phyloP scores from a whole-genome alignment of 1,140 invertebrate species.

The Bombus balteatus region DNA sequence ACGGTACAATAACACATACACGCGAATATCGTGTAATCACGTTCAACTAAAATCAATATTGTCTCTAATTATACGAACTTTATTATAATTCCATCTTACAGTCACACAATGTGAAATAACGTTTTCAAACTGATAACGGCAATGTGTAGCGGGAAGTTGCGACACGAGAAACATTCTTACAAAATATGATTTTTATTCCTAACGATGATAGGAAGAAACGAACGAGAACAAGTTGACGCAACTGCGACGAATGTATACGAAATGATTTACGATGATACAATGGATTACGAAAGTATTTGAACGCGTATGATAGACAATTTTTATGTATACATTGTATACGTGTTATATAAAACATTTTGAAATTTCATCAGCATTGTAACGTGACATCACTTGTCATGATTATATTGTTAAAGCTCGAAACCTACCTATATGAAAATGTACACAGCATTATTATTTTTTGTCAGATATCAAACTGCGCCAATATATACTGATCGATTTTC shows the following conservation, averaged over 20 bases:
- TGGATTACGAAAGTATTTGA: not conserved
- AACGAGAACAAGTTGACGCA: not conserved
- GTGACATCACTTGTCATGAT: too few species aligned
- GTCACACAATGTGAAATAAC: not conserved
- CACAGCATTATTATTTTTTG: too few species aligned
- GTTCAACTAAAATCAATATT: not conserved
- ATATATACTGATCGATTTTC: too few species aligned
- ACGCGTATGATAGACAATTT: too few species aligned
- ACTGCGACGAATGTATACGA: not conserved
- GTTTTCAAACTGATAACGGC: too few species aligned
- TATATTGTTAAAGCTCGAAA: too few species aligned
- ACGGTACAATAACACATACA: conserved; percentile 1
- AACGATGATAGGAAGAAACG: not conserved
- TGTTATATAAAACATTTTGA: too few species aligned
- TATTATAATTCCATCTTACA: not conserved
- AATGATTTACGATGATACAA: not conserved
- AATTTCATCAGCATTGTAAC: too few species aligned
- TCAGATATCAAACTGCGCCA: too few species aligned
- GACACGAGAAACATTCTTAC: not conserved
- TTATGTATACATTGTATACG: too few species aligned
- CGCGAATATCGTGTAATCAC: not conserved
- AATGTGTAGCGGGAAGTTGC: too few species aligned
- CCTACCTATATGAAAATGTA: too few species aligned
- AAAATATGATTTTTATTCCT: not conserved
- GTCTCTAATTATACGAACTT: not conserved